A percentile compares a stretch with the other conserved stretches of the same genome.
These are phyloP conservation scores for Cheilosia impressa DNA, from an alignment of 2,888 invertebrate species.

Conservation along the genomic window DNA sequence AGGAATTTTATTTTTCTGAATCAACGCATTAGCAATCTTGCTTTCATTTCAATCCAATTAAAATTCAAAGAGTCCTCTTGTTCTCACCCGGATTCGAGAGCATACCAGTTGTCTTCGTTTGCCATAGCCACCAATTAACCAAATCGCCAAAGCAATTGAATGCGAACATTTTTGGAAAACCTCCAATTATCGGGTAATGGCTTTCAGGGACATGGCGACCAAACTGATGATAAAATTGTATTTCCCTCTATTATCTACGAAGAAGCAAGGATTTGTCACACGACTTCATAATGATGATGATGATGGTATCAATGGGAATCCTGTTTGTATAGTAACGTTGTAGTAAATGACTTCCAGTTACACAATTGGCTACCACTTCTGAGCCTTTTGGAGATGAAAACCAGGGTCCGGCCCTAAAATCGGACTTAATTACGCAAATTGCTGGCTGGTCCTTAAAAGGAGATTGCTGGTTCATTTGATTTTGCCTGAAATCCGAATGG, in stretches of 20 bases:
- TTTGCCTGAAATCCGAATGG: constrained; percentile 21
- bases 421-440: constrained; percentile 37
- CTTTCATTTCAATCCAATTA: constrained; percentile 64
- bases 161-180: constrained; percentile 55
- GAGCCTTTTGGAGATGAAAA: constrained; percentile 21
- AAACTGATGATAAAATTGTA: constrained; percentile 37
- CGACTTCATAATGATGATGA: constrained; percentile 26
- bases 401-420: constrained; percentile 10
- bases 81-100: constrained; percentile 7
- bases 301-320: constrained; percentile 8
- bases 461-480: constrained; percentile 18
- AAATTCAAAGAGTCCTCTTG: constrained; percentile 39
- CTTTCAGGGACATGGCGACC: constrained; percentile 20
- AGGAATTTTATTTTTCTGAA: constrained; percentile 28
- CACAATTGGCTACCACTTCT: constrained; percentile 27
- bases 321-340: constrained; percentile 16
- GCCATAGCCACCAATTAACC: constrained; percentile 50
- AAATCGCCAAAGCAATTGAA: constrained; percentile 47
- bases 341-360: constrained; percentile 18
- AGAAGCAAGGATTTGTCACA: constrained; percentile 40
- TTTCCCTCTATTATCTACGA: constrained; percentile 37
- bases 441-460: constrained; percentile 21
- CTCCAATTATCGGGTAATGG: constrained; percentile 58
- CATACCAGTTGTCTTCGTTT: constrained; percentile 14
- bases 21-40: constrained; percentile 49